These are phyloP conservation scores for Copidosoma floridanum DNA, from an alignment of 1,140 invertebrate genomes.

Conservation along the genomic window DNA sequence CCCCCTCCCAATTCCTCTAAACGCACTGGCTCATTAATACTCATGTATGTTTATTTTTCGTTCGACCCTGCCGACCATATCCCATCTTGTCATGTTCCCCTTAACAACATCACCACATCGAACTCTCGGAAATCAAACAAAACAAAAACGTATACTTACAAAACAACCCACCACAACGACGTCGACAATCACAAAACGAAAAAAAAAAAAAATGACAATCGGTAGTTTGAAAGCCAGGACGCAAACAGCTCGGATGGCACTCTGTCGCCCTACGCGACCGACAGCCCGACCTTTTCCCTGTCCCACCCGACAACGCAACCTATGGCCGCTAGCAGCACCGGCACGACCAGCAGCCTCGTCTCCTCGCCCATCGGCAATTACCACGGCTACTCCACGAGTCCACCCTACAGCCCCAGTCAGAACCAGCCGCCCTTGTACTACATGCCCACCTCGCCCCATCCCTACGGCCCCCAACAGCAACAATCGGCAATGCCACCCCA, in stretches of 20 bases:
- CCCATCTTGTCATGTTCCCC: neutral
- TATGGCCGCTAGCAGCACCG: no score
- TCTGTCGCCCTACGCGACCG: conserved; percentile 42
- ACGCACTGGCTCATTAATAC: conserved; percentile 5
- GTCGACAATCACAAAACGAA: no score
- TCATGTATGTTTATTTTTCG: conserved; percentile 13
- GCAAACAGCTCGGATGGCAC: conserved; percentile 45
- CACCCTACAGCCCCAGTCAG: conserved; percentile 42
- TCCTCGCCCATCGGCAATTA: conserved; percentile 9
- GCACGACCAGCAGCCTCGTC: conserved; percentile 2
- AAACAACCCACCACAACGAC: neutral
- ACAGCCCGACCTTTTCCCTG: conserved; percentile 43
- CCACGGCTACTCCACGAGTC: conserved; percentile 38
- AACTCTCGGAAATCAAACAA: neutral
- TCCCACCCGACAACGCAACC: no score
- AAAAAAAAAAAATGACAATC: no score
- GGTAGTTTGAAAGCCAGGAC: conserved; percentile 23
- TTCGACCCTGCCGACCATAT: neutral
- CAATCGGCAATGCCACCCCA: neutral
- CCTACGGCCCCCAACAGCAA: conserved; percentile 18
- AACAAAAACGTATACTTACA: neutral
- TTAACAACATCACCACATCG: neutral
- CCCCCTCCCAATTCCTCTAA: neutral
- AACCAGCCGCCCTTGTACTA: conserved; percentile 18
- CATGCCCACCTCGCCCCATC: neutral